Evolutionary conservation across 1,140 invertebrate genomes (phyloP).

Genomic region (Globodera rostochiensis): DNA sequence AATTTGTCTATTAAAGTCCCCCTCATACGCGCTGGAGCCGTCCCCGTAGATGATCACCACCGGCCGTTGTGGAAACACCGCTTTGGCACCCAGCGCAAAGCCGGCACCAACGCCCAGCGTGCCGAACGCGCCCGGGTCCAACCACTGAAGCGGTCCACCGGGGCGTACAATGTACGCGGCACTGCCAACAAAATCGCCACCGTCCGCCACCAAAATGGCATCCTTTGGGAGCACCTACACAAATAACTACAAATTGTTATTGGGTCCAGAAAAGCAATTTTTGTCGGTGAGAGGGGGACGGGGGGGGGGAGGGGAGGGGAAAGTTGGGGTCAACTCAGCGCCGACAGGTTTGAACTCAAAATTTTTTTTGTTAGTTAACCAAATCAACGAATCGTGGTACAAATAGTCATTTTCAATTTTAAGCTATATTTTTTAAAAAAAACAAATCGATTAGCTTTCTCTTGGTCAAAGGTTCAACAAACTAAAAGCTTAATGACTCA

Average conservation of each 20-base stretch:
- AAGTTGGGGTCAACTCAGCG: background rate
- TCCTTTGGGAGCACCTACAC: constrained; percentile 53
- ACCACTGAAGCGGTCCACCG: constrained; percentile 72
- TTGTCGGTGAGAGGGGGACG: too few species aligned
- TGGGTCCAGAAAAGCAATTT: too few species aligned
- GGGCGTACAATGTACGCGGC: constrained; percentile 74
- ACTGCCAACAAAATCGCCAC: constrained; percentile 74
- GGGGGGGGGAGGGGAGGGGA: too few species aligned
- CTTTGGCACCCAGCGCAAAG: constrained; percentile 74
- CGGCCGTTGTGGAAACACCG: constrained; percentile 71
- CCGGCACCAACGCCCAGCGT: constrained; percentile 72
- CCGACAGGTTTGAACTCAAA: background rate
- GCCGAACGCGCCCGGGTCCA: constrained; percentile 74
- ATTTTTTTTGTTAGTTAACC: too few species aligned
- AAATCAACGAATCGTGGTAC: too few species aligned
- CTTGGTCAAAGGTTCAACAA: too few species aligned
- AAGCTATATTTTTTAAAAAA: too few species aligned
- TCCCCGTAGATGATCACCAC: constrained; percentile 75
- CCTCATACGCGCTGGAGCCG: constrained; percentile 71
- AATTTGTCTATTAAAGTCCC: too few species aligned
- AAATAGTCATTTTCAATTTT: too few species aligned
- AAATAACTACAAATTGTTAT: background rate
- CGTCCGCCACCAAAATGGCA: constrained; percentile 70
- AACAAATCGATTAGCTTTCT: too few species aligned
- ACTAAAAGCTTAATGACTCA: too few species aligned